Evolutionary conservation across 2,113 vertebrate genomes (phyloP).

Genomic region (Gorilla gorilla): DNA sequence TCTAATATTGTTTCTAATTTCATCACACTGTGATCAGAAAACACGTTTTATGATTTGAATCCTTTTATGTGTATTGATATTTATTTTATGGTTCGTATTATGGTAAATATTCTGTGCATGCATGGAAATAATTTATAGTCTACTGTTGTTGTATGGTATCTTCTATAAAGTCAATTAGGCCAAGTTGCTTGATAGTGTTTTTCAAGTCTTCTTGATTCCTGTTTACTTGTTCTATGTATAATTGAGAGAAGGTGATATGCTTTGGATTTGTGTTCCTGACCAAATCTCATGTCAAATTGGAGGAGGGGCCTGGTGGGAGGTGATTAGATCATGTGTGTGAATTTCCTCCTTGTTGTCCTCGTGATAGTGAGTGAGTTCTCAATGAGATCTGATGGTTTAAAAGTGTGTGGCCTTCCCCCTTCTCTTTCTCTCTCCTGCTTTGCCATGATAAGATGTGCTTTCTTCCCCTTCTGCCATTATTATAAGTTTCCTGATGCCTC

Average conservation of each 20-base stretch:
- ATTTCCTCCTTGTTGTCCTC: too few species aligned
- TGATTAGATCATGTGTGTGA: too few species aligned
- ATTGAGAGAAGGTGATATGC: not conserved
- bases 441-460: too few species aligned
- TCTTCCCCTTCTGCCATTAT: too few species aligned
- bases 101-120: not conserved
- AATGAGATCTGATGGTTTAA: too few species aligned
- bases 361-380: too few species aligned
- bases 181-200: not conserved
- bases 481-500: too few species aligned
- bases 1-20: not conserved
- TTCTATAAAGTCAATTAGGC: not conserved
- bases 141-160: not conserved
- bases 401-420: too few species aligned
- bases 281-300: too few species aligned
- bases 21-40: not conserved
- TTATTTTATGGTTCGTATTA: not conserved
- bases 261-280: too few species aligned
- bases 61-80: not conserved
- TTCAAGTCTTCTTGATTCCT: not conserved
- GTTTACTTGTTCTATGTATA: not conserved
- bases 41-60: not conserved
- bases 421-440: too few species aligned
- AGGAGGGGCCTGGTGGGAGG: too few species aligned
- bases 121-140: not conserved